Evolutionary conservation across 2,888 invertebrate genomes (phyloP), one percentile per base, ranked within the genome.

Genomic region (Tiliacea aurago): DNA sequence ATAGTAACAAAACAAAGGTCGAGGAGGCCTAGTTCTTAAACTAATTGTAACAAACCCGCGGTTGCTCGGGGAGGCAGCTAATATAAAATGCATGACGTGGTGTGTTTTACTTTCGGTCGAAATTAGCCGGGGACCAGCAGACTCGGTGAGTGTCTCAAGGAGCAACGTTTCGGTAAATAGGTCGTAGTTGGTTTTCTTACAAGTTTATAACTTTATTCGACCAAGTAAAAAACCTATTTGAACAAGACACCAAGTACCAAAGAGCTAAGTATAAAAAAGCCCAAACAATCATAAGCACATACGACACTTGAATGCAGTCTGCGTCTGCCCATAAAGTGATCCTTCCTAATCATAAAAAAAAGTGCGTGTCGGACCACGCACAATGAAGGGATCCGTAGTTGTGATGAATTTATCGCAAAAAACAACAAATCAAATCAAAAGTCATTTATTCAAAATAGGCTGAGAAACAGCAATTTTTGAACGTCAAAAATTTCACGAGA

Each of bases 1-100:
- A 56, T 72, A 33, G 28, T n/a, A 51, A 67, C 11, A 64, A 62
- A 63, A 51, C 63, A 63, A 58, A 81, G 37, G 56, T 58, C 41
- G 33, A 62, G 45, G 10, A 45, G 58, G 58, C 58, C 63, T 70
- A 23, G 4, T 43, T 58, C 23, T 20, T 55, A 10, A n/a, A 53
- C 20, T 53, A 56, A 41, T 58, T 49, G 55, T 51, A 51, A 2
- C 18, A 47, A 61, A 43, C 0, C 49, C 47, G 51, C 51, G 13
- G 11, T 28, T n/a, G 13, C 13, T 41, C 11, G 4, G 47, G 9
- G 41, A 28, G 9, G 63, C 15, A 33, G 4, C 45, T 53, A 9
- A 59, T 75, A 20, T 49, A 20, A 28, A 23, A 56, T 56, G 37
- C 28, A 56, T 56, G 28, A 53, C 28, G 7, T 6, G 0, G 37